phyloP scores from a whole-genome alignment of 2,888 invertebrate species.

The Drosophila anomalata region DNA sequence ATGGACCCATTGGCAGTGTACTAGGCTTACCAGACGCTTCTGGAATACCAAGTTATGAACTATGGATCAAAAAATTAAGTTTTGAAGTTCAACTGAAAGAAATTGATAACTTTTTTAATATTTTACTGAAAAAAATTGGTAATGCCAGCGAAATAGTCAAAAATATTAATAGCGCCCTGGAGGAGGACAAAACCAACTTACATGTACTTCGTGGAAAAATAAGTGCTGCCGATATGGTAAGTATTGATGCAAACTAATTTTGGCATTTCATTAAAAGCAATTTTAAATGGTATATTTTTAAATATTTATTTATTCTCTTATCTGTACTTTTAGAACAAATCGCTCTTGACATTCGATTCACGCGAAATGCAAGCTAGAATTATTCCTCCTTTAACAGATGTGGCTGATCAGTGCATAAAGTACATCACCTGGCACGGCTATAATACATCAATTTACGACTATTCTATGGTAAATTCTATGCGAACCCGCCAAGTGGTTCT shows the following conservation, averaged over 20 bases:
- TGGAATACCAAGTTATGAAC: not conserved
- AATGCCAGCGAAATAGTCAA: not conserved
- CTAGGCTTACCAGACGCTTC: not conserved
- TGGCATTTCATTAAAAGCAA: too few species aligned
- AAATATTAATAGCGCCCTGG: not conserved
- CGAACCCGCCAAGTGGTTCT: not conserved
- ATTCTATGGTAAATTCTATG: not conserved
- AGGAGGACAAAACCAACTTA: not conserved
- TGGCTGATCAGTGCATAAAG: not conserved
- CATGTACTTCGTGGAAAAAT: not conserved
- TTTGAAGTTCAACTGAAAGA: not conserved
- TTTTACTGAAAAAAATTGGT: not conserved
- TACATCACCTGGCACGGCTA: not conserved
- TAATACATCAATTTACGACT: not conserved
- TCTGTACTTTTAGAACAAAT: too few species aligned
- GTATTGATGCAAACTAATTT: not conserved
- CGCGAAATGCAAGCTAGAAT: not conserved
- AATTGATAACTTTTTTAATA: not conserved
- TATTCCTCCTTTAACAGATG: not conserved
- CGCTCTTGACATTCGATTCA: too few species aligned
- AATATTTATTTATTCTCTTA: too few species aligned
- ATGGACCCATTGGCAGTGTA: not conserved
- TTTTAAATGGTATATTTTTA: too few species aligned
- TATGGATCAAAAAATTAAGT: not conserved
- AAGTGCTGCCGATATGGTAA: not conserved